phyloP scores from a whole-genome alignment of 2,888 invertebrate species.

The Epirrhoe tristata region DNA sequence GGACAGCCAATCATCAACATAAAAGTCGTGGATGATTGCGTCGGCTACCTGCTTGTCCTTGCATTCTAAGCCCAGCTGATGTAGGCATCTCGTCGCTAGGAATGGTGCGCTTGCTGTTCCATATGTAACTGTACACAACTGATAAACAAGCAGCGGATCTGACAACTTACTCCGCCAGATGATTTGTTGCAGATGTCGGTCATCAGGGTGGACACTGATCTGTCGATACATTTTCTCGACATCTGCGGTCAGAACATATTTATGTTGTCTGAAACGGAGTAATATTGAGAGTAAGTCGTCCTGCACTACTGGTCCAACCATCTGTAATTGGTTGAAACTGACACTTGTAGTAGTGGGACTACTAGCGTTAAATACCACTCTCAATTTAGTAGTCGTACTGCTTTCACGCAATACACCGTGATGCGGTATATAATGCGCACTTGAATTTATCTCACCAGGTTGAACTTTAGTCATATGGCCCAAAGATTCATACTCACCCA shows the following conservation, averaged over 20 bases:
- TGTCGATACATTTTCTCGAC: conserved; percentile 47
- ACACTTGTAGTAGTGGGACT: conserved; percentile 8
- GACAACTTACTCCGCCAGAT: too few relatives aligned
- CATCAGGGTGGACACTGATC: conserved; percentile 32
- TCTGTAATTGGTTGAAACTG: neutral
- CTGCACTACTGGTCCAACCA: conserved; percentile 10
- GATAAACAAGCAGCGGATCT: too few relatives aligned
- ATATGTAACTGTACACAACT: conserved; percentile 46
- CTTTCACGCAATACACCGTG: conserved; percentile 35
- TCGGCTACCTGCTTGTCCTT: conserved; percentile 8
- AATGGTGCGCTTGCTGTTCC: conserved; percentile 45
- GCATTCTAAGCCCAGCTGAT: conserved; percentile 24
- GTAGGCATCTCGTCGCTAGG: conserved; percentile 32
- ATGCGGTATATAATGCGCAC: conserved; percentile 20
- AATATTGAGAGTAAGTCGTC: conserved; percentile 43
- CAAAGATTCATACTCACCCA: conserved; percentile 43
- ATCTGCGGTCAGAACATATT: conserved; percentile 39
- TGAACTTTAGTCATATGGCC: conserved; percentile 42
- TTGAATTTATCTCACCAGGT: neutral
- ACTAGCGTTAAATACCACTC: conserved; percentile 38
- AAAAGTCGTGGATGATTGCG: conserved; percentile 26
- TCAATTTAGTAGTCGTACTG: conserved; percentile 35
- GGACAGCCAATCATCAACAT: conserved; percentile 31
- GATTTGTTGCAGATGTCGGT: conserved; percentile 40
- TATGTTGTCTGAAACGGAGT: conserved; percentile 39